Conservation (phyloP, 2,888 invertebrate species). For the Charanyca ferruginea region DNA sequence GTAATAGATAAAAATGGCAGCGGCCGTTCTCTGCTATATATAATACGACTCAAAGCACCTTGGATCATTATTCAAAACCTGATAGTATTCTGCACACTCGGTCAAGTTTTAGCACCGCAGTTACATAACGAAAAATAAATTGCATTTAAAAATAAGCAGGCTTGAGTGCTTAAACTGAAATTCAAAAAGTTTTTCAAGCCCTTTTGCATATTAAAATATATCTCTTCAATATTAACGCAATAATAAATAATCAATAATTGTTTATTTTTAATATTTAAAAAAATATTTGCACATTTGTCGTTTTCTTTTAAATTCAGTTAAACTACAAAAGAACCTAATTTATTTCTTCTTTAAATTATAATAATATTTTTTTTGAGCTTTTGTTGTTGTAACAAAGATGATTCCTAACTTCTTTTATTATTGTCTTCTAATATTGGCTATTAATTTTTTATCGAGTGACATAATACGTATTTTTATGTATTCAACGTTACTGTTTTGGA, state of each 20-base stretch:
- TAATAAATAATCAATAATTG: background rate
- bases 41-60: constrained; percentile 31
- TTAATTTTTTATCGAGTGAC: constrained; percentile 25
- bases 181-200: background rate
- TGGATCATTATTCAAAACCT: constrained; percentile 32
- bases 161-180: background rate
- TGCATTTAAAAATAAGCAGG: constrained; percentile 2
- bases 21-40: constrained; percentile 39
- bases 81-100: constrained; percentile 42
- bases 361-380: background rate
- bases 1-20: constrained; percentile 50
- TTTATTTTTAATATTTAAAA: too few species aligned
- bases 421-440: constrained; percentile 23
- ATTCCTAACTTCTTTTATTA: constrained; percentile 19
- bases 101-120: constrained; percentile 35
- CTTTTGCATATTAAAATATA: background rate
- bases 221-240: too few species aligned
- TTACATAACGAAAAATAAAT: constrained; percentile 2
- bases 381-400: constrained; percentile 21
- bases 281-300: background rate
- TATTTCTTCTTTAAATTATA: background rate
- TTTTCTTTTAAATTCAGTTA: background rate
- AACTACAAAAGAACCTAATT: background rate
- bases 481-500: constrained; percentile 41
- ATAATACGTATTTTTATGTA: constrained; percentile 35